Base-by-base conservation (phyloP, 2,888 invertebrate genomes). In the Polyommatus iphigenia region DNA sequence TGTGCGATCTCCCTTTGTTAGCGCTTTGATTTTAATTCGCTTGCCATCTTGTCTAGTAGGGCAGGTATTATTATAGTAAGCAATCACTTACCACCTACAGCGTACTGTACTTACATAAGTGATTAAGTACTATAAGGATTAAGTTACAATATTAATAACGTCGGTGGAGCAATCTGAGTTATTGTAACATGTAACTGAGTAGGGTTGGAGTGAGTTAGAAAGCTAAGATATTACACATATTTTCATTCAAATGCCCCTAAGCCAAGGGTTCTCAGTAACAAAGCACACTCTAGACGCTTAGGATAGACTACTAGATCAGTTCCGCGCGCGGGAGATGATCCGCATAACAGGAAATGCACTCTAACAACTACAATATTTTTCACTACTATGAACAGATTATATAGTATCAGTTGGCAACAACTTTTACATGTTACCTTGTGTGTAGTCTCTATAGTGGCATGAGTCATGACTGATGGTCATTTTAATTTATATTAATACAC, bases 161-260 rank as follows among this genome's bases (percentile, higher is more conserved):
- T 54, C 54, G 18, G 54, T 18, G 13, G 15, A 54, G 18, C 54
- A 18, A 54, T 54, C 54, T 18, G 15, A 54, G 54, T 54, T 54
- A 54, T 54, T 54, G 54, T 54, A 54, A 54, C 54, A 54, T 15
- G 54, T 54, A 54, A 54, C 54, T 54, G 54, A 54, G 18, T 54
- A 54, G 18, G 54, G 54, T 54, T 18, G 18, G 18, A 67, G 8
- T 32, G 15, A 67, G 6, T 67, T 7, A 67, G 67, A 67, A 29
- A 13, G 29, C 67, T 29, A 67, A 67, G 29, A 67, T 67, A 67
- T 67, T 67, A 67, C 29, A 67, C 18, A 29, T 32, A 67, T 67
- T 67, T 67, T 67, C 62, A 67, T 15, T 67, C 67, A 32, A 67
- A 67, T 32, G 67, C 67, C 15, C 67, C 29, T 67, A 67, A 67